Percentiles rank a stretch among this genome's conserved stretches.
Conservation (phyloP, 1,140 invertebrate genomes). For the Probaryconus sp. region DNA sequence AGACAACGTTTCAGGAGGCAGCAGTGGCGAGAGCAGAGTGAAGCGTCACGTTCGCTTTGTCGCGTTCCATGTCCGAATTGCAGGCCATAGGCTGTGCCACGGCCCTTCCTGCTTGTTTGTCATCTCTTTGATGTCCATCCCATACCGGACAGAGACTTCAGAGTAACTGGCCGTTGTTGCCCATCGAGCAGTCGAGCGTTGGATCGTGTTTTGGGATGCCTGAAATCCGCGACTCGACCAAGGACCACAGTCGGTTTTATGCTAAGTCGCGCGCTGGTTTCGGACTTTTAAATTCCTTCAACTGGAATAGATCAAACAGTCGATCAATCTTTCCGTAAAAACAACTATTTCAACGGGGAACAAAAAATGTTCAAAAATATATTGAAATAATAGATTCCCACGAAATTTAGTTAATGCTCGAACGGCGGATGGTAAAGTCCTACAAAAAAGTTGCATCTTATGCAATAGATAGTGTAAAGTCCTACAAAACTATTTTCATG, state of each 20-base stretch:
- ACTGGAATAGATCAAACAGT: slow-evolving; percentile 42
- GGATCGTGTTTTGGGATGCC: slow-evolving; percentile 54
- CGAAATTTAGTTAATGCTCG: no score
- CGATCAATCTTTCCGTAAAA: slow-evolving; percentile 7
- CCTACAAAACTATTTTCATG: no score
- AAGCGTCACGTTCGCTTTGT: slow-evolving; percentile 58
- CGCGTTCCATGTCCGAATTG: slow-evolving; percentile 60
- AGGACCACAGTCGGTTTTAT: slow-evolving; percentile 59
- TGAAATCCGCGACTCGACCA: slow-evolving; percentile 51
- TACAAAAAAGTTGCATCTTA: no score
- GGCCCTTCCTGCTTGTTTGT: slow-evolving; percentile 59
- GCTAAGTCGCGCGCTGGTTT: slow-evolving; percentile 39
- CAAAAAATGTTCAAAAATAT: slow-evolving; percentile 28
- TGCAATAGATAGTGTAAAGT: no score
- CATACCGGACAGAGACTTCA: slow-evolving; percentile 55
- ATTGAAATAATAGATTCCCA: no score
- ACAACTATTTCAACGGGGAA: background rate
- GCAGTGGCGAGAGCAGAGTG: slow-evolving; percentile 31
- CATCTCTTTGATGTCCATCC: slow-evolving; percentile 61
- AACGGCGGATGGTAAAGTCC: no score
- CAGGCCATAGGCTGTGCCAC: slow-evolving; percentile 50
- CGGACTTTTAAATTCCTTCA: slow-evolving; percentile 45
- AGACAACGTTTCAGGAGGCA: slow-evolving; percentile 46
- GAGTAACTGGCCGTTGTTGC: slow-evolving; percentile 43
- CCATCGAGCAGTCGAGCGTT: slow-evolving; percentile 51